Base-by-base conservation (phyloP, 2,888 invertebrate species). In the Cloeon dipterum region DNA sequence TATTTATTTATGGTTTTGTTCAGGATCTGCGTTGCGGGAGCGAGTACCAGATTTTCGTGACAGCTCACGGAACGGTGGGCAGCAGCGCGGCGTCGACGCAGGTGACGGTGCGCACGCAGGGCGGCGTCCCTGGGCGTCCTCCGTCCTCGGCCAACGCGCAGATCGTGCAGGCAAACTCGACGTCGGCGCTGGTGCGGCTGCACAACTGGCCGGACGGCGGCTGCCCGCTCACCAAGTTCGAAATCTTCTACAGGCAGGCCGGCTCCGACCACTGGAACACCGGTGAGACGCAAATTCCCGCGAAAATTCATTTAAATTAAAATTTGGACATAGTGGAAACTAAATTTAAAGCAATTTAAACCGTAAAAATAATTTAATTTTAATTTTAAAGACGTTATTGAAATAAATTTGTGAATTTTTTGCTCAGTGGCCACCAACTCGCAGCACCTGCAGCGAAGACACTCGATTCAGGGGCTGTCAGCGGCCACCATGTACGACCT, bases 181-280 rank as follows among this genome's bases (percentile, higher is more conserved):
- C 74, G 3, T 70, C 72, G 19, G 64, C 74, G 19, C 55, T 67
- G 16, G 58, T 78, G 13, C 62, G 72, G 40, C 57, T 77, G 41
- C 70, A 70, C 49, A 63, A 68, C 14, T 77, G 77, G 76, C 74
- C 75, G 1, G 74, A 75, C 48, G 74, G 73, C 45, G 75, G 75
- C 11, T 75, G 75, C 45, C 70, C 74, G 1, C 62, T 77, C 40
- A 54, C 68, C 33, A 70, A 70, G 52, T 76, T 74, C 49, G 68
- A 72, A 32, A 57, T 77, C 39, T 74, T 75, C 49, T 76, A 76
- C 50, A 60, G 70, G 36, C 66, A 68, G 42, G 61, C 65, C 34
- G 57, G 62, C 36, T 70, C 72, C 35, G 62, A 65, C 23, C 71
- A 72, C 44, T 76, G 75, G 75, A 73, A 69, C 26, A 52, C 74